These are phyloP conservation scores for Perodicticus potto DNA, from an alignment of 2,797 vertebrate species.

Conservation along the genomic window DNA sequence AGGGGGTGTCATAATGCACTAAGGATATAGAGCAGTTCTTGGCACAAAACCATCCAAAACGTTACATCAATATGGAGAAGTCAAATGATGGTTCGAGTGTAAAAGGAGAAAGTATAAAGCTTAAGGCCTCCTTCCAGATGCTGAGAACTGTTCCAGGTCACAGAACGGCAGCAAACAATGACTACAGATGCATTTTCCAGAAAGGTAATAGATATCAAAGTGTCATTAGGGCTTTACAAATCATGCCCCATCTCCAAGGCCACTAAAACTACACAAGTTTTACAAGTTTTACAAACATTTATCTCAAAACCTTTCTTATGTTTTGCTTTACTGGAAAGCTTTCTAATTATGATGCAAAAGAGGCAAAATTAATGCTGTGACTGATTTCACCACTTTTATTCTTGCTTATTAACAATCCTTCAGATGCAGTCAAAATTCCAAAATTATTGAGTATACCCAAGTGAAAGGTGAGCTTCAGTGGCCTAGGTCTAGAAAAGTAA, in stretches of 20 bases:
- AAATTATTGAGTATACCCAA: neutral
- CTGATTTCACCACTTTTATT: neutral
- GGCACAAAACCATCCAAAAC: neutral
- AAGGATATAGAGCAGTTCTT: neutral
- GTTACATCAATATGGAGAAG: neutral
- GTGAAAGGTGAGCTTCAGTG: neutral
- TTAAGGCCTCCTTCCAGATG: neutral
- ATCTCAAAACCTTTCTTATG: slow-evolving; percentile 22
- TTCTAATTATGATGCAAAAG: slow-evolving; percentile 53
- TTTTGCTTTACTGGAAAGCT: neutral
- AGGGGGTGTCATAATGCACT: neutral
- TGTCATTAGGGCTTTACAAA: neutral
- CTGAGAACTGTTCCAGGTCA: neutral
- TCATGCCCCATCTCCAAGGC: neutral
- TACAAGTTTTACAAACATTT: slow-evolving; percentile 2
- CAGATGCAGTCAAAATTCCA: neutral
- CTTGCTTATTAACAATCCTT: neutral
- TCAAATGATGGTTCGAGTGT: neutral
- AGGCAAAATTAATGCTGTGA: slow-evolving; percentile 15
- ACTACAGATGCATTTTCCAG: neutral
- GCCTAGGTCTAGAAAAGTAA: neutral
- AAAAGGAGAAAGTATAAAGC: neutral
- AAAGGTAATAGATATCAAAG: neutral
- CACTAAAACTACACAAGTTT: neutral
- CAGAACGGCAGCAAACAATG: neutral